These are phyloP conservation scores for Nyleta sp. DNA, from an alignment of 2,888 invertebrate species.

Conservation along the genomic window DNA sequence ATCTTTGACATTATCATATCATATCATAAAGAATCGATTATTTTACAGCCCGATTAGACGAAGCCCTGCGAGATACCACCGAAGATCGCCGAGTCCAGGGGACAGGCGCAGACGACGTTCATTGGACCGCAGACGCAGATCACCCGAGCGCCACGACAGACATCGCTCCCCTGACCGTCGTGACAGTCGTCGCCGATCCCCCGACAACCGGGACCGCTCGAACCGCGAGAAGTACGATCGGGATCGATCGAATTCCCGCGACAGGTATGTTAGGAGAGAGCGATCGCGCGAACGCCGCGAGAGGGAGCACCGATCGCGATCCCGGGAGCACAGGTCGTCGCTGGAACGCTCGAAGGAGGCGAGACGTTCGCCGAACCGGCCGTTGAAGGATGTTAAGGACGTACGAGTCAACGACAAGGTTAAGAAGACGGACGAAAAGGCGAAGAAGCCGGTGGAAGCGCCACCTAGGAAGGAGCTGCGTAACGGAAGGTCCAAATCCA, in stretches of 20 bases:
- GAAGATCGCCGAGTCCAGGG: slow-evolving; percentile 79
- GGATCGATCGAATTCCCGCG: slow-evolving; percentile 80
- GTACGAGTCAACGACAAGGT: slow-evolving; percentile 74
- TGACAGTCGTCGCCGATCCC: slow-evolving; percentile 77
- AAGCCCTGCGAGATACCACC: slow-evolving; percentile 78
- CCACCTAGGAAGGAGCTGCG: slow-evolving; percentile 77
- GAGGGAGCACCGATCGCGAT: slow-evolving; percentile 81
- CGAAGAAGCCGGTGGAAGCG: slow-evolving; percentile 72
- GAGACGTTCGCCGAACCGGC: slow-evolving; percentile 79
- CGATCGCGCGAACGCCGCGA: slow-evolving; percentile 81
- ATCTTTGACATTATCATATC: neutral
- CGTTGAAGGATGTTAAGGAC: slow-evolving; percentile 71
- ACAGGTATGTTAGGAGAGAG: slow-evolving; percentile 78
- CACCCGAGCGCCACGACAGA: slow-evolving; percentile 78
- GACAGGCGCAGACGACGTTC: slow-evolving; percentile 78
- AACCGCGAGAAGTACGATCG: slow-evolving; percentile 72
- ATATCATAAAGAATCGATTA: neutral
- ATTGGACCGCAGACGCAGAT: slow-evolving; percentile 78
- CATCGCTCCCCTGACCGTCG: slow-evolving; percentile 77
- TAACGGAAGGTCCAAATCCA: slow-evolving; percentile 81
- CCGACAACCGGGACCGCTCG: slow-evolving; percentile 75
- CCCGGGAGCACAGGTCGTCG: slow-evolving; percentile 77
- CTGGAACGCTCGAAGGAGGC: slow-evolving; percentile 73
- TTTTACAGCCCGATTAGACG: slow-evolving; percentile 76
- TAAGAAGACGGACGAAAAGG: slow-evolving; percentile 75